Conservation (phyloP, 2,113 vertebrate species). For the Heterocephalus glaber region DNA sequence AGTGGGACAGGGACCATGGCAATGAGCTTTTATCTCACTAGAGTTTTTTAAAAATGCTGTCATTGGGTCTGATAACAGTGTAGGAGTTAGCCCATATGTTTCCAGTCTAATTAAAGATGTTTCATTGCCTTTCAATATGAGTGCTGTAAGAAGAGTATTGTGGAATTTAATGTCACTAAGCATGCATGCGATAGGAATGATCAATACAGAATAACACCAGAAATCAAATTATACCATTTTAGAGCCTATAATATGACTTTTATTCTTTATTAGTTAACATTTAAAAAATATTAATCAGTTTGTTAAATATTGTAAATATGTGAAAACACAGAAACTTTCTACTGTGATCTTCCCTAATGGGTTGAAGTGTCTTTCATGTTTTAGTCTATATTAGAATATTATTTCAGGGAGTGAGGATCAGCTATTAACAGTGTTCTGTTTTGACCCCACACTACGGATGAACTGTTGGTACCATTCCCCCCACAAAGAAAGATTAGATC, state of each 20-base stretch:
- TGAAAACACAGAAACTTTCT: constrained; percentile 19
- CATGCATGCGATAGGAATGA: background rate
- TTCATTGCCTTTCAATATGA: background rate
- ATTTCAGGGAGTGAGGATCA: constrained; percentile 24
- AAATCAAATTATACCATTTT: constrained; percentile 14
- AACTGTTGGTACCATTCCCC: background rate
- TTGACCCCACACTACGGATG: background rate
- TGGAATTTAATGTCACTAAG: background rate
- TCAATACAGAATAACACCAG: constrained; percentile 25
- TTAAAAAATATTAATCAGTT: background rate
- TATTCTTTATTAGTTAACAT: background rate
- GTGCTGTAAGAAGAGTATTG: background rate
- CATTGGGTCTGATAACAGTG: background rate
- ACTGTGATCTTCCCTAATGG: background rate
- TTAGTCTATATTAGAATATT: background rate
- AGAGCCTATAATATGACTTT: background rate
- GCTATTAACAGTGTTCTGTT: constrained; percentile 2
- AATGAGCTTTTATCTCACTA: background rate
- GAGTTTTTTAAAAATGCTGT: background rate
- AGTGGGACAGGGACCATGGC: background rate
- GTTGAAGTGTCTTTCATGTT: background rate
- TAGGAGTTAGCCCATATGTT: background rate
- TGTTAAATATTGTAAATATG: background rate
- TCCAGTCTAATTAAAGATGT: background rate
- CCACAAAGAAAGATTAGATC: constrained; percentile 62